These are phyloP conservation scores for Gastrophysa polygoni DNA, from an alignment of 2,888 invertebrate species.

Conservation along the genomic window DNA sequence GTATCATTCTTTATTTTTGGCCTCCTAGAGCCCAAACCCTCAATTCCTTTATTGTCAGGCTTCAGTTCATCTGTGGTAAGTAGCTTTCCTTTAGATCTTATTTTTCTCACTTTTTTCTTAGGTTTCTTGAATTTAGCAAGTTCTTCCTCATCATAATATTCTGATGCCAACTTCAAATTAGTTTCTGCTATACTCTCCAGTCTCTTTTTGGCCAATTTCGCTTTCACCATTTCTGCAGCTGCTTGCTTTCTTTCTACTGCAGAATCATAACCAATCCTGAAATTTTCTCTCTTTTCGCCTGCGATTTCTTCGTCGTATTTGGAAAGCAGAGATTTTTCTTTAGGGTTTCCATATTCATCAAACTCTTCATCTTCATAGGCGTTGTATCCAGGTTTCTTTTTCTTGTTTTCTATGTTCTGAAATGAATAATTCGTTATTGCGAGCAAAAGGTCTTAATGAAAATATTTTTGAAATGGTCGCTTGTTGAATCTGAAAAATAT, in stretches of 20 bases:
- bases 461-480: neutral
- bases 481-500: no score
- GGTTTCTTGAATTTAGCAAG: slow-evolving; percentile 88
- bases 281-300: slow-evolving; percentile 71
- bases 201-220: slow-evolving; percentile 69
- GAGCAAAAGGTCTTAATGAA: no score
- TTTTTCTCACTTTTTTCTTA: slow-evolving; percentile 77
- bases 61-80: slow-evolving; percentile 76
- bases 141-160: slow-evolving; percentile 88
- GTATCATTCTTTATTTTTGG: slow-evolving; percentile 45
- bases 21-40: slow-evolving; percentile 47
- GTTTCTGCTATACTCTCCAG: slow-evolving; percentile 76
- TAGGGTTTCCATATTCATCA: slow-evolving; percentile 70
- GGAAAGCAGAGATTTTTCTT: slow-evolving; percentile 72
- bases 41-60: slow-evolving; percentile 44
- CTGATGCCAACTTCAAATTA: slow-evolving; percentile 76
- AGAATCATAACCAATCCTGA: slow-evolving; percentile 76
- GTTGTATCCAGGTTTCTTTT: slow-evolving; percentile 85
- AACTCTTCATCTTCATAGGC: slow-evolving; percentile 82
- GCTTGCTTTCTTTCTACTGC: slow-evolving; percentile 63
- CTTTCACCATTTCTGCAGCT: slow-evolving; percentile 60
- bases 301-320: slow-evolving; percentile 97
- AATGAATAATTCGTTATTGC: no score
- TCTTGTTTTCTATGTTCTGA: slow-evolving; percentile 81
- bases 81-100: slow-evolving; percentile 65